These are phyloP conservation scores for Drosophila recens DNA, from an alignment of 2,888 invertebrate genomes.

Conservation along the genomic window DNA sequence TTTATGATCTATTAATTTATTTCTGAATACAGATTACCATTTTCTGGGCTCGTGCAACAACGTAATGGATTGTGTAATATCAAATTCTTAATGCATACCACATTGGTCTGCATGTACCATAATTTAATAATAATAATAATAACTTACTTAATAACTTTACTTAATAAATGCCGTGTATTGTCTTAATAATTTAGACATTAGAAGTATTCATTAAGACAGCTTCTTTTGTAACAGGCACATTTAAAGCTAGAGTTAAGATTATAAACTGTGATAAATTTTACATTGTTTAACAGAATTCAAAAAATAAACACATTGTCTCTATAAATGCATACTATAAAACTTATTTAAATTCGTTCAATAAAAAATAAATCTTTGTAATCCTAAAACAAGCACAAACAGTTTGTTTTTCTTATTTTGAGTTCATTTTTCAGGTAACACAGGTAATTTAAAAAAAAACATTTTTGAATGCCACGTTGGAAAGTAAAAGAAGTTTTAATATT, in stretches of 20 bases:
- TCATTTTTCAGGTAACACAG: not conserved
- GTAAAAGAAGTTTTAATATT: not conserved
- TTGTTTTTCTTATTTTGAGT: not conserved
- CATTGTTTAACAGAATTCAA: constrained; percentile 77
- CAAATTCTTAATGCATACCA: constrained; percentile 48
- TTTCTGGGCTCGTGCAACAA: constrained; percentile 73
- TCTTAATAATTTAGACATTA: constrained; percentile 44
- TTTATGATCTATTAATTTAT: not conserved
- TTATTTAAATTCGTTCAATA: constrained; percentile 77
- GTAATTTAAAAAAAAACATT: not conserved
- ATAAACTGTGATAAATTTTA: constrained; percentile 80
- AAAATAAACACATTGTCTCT: constrained; percentile 57
- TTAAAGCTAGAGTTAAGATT: constrained; percentile 69
- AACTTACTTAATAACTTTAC: constrained; percentile 16
- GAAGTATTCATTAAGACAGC: constrained; percentile 30
- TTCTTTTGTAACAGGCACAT: constrained; percentile 54
- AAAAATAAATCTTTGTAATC: constrained; percentile 75
- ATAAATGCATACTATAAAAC: constrained; percentile 62
- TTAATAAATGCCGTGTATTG: constrained; percentile 54
- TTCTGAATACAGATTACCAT: constrained; percentile 29
- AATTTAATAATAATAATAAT: constrained; percentile 19
- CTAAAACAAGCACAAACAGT: constrained; percentile 25
- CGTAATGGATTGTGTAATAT: constrained; percentile 75
- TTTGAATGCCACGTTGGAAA: not conserved
- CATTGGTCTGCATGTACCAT: constrained; percentile 49